These are phyloP conservation scores for Epinephelus lanceolatus DNA, from an alignment of 2,113 vertebrate genomes.

Conservation along the genomic window DNA sequence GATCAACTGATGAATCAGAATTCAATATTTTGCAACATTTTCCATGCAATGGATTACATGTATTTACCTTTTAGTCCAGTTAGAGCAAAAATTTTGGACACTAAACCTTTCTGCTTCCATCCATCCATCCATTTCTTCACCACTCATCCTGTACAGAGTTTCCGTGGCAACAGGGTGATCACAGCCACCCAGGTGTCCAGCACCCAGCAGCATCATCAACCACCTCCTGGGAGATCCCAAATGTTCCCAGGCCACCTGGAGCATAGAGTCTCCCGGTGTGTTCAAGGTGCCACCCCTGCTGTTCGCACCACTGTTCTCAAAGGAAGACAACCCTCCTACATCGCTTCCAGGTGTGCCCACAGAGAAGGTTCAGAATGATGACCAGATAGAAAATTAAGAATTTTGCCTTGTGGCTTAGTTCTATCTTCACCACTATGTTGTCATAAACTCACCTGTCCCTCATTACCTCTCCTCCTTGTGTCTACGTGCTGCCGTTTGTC, in stretches of 20 bases:
- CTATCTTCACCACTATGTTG: neutral
- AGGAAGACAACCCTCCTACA: neutral
- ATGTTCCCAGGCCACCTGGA: slow-evolving; percentile 17
- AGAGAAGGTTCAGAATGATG: neutral
- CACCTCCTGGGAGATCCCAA: slow-evolving; percentile 24
- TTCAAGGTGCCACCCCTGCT: neutral
- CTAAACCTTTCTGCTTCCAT: neutral
- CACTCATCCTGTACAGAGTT: slow-evolving; percentile 19
- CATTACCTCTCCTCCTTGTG: too few species aligned
- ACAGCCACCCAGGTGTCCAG: slow-evolving; percentile 25
- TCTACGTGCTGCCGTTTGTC: too few species aligned
- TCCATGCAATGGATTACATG: neutral
- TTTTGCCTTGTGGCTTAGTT: neutral
- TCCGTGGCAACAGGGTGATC: slow-evolving; percentile 38
- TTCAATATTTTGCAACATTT: neutral
- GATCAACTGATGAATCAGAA: neutral
- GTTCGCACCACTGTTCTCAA: neutral
- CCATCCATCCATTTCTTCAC: slow-evolving; percentile 5
- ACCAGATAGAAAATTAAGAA: neutral
- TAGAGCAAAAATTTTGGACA: neutral
- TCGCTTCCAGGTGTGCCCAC: neutral
- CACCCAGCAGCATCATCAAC: neutral
- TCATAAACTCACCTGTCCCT: too few species aligned
- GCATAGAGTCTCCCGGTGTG: neutral
- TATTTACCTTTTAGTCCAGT: neutral